Evolutionary conservation across 2,888 invertebrate species (phyloP).

Genomic region (Philereme transversata): DNA sequence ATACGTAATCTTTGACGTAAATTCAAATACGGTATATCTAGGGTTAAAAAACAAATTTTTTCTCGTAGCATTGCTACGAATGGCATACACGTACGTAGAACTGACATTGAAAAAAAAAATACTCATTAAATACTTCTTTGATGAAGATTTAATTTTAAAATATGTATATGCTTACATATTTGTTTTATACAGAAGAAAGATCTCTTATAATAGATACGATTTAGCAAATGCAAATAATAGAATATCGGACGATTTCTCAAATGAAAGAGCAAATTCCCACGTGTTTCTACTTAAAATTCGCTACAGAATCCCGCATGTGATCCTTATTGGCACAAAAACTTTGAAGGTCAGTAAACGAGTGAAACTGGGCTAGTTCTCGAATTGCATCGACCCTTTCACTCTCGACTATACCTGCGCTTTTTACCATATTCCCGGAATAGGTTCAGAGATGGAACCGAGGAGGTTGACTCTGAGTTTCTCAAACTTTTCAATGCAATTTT

Average conservation of each 20-base stretch:
- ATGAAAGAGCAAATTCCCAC: conserved; percentile 70
- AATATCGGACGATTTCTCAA: conserved; percentile 58
- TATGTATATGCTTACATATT: not conserved
- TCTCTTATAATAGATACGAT: conserved; percentile 31
- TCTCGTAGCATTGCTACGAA: too few relatives aligned
- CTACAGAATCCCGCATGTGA: conserved; percentile 67
- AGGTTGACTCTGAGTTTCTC: conserved; percentile 45
- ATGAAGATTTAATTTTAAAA: too few relatives aligned
- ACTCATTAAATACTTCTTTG: too few relatives aligned
- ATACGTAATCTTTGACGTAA: too few relatives aligned
- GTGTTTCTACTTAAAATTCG: conserved; percentile 75
- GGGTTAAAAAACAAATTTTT: too few relatives aligned
- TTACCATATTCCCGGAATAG: conserved; percentile 74
- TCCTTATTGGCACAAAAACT: conserved; percentile 65
- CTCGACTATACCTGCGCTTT: conserved; percentile 82
- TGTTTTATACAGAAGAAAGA: conserved; percentile 17
- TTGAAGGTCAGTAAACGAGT: conserved; percentile 69
- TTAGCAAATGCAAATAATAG: conserved; percentile 70
- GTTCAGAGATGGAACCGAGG: conserved; percentile 54
- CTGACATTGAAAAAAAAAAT: too few relatives aligned
- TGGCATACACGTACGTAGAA: too few relatives aligned
- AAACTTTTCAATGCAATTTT: conserved; percentile 50
- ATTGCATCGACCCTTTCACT: conserved; percentile 84
- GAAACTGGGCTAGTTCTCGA: conserved; percentile 77
- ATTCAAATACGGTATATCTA: too few relatives aligned